phyloP scores from a whole-genome alignment of 2,113 vertebrate species.

The Petromus typicus region DNA sequence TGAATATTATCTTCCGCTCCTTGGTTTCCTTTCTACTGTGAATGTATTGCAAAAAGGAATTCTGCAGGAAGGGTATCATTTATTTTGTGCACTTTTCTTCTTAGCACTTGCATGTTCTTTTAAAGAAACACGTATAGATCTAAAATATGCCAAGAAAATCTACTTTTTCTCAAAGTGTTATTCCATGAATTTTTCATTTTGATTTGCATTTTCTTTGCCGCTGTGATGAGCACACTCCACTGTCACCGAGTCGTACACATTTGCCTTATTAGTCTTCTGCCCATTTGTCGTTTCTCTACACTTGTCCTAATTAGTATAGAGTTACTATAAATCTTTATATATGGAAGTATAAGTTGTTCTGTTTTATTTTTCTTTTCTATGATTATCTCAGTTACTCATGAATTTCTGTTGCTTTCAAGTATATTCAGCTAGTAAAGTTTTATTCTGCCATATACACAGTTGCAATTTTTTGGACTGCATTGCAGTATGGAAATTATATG shows the following conservation, averaged over 20 bases:
- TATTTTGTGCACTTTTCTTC: neutral
- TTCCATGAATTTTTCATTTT: neutral
- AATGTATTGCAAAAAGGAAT: neutral
- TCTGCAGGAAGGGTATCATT: neutral
- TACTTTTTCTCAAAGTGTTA: neutral
- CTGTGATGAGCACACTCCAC: neutral
- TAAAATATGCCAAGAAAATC: neutral
- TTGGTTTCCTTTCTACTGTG: neutral
- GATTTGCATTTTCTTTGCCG: neutral
- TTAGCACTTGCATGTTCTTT: neutral
- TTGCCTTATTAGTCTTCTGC: neutral
- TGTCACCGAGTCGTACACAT: neutral
- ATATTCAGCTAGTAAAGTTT: neutral
- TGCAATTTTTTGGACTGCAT: neutral
- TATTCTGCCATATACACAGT: neutral
- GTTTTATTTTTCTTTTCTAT: neutral
- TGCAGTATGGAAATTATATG: neutral
- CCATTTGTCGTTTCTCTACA: neutral
- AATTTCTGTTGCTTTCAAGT: neutral
- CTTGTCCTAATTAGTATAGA: neutral
- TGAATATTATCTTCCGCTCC: neutral
- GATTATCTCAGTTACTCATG: neutral
- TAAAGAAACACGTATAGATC: neutral
- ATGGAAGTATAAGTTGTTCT: neutral
- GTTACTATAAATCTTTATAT: neutral